These are phyloP conservation scores for Petroica traversi DNA, from an alignment of 2,113 vertebrate genomes.

Conservation along the genomic window DNA sequence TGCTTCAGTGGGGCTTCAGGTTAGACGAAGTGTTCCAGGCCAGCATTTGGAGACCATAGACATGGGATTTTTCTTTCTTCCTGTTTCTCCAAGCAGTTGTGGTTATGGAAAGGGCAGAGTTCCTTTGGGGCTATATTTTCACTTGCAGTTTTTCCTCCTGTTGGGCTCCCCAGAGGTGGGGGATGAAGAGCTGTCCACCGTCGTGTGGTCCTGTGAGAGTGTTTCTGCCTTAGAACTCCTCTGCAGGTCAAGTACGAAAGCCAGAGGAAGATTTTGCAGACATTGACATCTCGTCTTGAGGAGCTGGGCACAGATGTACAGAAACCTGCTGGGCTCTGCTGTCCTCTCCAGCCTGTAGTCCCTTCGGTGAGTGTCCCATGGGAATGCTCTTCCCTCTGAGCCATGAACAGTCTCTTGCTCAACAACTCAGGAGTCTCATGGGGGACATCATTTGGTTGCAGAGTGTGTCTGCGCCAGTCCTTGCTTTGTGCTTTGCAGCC, in stretches of 20 bases:
- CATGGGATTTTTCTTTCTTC: not conserved
- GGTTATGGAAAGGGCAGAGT: not conserved
- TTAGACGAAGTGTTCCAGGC: not conserved
- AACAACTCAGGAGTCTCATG: not conserved
- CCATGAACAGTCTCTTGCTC: not conserved
- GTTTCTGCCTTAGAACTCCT: slow-evolving; percentile 8
- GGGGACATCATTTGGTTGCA: not conserved
- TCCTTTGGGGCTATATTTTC: not conserved
- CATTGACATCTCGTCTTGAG: slow-evolving; percentile 57
- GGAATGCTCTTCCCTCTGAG: not conserved
- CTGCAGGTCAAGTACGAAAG: slow-evolving; percentile 79
- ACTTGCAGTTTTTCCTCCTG: not conserved
- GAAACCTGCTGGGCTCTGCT: slow-evolving; percentile 43
- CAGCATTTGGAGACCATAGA: rapidly evolving
- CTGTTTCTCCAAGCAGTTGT: not conserved
- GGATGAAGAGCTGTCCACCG: not conserved
- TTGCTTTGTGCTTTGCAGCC: not conserved
- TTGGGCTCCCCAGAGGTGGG: not conserved
- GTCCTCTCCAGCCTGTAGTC: slow-evolving; percentile 75
- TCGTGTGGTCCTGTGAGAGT: not conserved
- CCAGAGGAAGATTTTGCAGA: slow-evolving; percentile 73
- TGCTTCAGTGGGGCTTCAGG: not conserved
- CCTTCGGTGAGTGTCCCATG: slow-evolving; percentile 66
- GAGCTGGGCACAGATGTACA: not conserved
- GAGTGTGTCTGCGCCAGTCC: not conserved